Evolutionary conservation across 2,888 invertebrate genomes (phyloP).

Genomic region (Phyto melanocephala): DNA sequence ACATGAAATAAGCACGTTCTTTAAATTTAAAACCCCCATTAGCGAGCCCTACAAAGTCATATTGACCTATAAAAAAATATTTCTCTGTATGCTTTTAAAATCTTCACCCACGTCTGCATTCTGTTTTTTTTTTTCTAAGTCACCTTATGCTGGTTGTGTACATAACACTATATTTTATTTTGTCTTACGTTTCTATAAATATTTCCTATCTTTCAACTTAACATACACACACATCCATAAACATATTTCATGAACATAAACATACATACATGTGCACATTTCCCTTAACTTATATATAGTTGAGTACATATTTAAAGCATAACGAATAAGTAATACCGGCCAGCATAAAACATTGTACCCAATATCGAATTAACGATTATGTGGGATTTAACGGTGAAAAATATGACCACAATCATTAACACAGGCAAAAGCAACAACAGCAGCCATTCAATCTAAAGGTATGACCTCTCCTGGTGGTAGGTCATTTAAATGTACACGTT

Average conservation of each 20-base stretch:
- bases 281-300: too few relatives aligned
- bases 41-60: background rate
- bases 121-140: background rate
- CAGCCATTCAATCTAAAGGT: conserved; percentile 13
- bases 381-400: conserved; percentile 57
- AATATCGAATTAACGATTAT: conserved; percentile 62
- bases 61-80: background rate
- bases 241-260: too few relatives aligned
- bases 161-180: background rate
- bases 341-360: conserved; percentile 36
- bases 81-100: background rate
- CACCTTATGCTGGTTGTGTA: conserved; percentile 19
- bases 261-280: too few relatives aligned
- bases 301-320: background rate
- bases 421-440: conserved; percentile 8
- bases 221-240: too few relatives aligned
- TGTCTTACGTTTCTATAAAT: background rate
- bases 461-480: background rate
- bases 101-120: background rate
- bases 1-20: too few relatives aligned
- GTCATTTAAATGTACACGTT: conserved; percentile 23
- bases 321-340: background rate
- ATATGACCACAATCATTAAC: conserved; percentile 62
- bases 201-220: too few relatives aligned
- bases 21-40: too few relatives aligned